A percentile compares a stretch with the other conserved stretches of the same genome.
phyloP scores from a whole-genome alignment of 2,113 vertebrate genomes.

The Psittacula cyanocephala region DNA sequence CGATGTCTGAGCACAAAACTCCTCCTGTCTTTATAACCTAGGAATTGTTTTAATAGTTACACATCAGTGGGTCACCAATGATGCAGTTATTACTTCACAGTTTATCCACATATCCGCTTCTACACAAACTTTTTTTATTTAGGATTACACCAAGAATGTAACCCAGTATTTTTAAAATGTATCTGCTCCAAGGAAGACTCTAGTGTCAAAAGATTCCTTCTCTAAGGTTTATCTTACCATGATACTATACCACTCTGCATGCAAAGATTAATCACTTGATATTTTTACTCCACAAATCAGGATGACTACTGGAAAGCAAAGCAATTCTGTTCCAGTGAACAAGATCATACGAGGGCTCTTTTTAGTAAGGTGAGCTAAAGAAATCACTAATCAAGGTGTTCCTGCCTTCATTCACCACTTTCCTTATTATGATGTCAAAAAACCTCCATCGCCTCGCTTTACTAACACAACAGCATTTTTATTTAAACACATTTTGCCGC shows the following conservation, averaged over 20 bases:
- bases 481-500: not conserved
- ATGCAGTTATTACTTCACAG: not conserved
- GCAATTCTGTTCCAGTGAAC: not conserved
- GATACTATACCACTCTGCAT: not conserved
- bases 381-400: not conserved
- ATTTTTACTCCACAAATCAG: not conserved
- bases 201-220: not conserved
- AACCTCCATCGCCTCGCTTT: not conserved
- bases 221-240: not conserved
- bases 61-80: not conserved
- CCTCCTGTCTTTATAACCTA: not conserved
- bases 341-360: not conserved
- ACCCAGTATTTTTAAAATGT: not conserved
- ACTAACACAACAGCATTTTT: not conserved
- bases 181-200: not conserved
- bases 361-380: not conserved
- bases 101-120: not conserved
- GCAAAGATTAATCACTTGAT: not conserved
- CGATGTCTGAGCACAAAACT: not conserved
- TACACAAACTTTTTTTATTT: not conserved
- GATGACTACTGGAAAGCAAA: not conserved
- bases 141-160: not conserved
- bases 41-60: not conserved
- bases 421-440: not conserved
- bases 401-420: not conserved